Evolutionary conservation across 2,888 invertebrate genomes (phyloP), one percentile per base, ranked within the genome.

Genomic region (Ptilodon capucinus): DNA sequence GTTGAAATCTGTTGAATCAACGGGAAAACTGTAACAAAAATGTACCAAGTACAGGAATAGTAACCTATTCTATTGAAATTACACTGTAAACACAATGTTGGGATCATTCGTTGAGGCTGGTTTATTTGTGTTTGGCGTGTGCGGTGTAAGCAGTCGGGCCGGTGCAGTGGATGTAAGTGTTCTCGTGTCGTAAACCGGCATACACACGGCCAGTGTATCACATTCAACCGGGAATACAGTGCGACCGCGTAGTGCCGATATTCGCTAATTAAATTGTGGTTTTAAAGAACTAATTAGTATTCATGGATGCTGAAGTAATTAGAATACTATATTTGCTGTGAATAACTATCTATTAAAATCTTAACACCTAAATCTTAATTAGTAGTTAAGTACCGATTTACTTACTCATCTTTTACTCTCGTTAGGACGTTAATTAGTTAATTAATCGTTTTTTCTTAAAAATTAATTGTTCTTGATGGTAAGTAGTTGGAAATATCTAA

Each of bases 71-170:
- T 57, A 54, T 46, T 52, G 59, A 61, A 64, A 64, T 62, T 58
- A 69, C 65, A 64, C 61, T 51, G 63, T 70, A 68, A 78, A 70
- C 76, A 67, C 54, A n/a, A 67, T 64, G 66, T 58, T 61, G 67
- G 68, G 72, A 72, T 79, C 68, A 76, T 74, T 75, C 68, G 67
- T 74, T 68, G 62, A 54, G 56, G 54, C 57, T 62, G 67, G 76
- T 77, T 72, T 78, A 75, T 79, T 79, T 78, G 76, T 71, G 72
- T 74, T 66, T 51, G 59, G 57, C 53, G 66, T 54, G 64, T 60
- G 61, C 59, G 53, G 66, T 54, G 64, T 60, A 62, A 60, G 53
- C 42, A 56, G 58, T 48, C 40, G 45, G 45, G 48, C 32, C 53
- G 51, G 49, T 66, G 69, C 57, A 62, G 47, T 47, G 58, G 53